Evolutionary conservation across 2,797 vertebrate species (phyloP).

Genomic region (Macropodus opercularis): DNA sequence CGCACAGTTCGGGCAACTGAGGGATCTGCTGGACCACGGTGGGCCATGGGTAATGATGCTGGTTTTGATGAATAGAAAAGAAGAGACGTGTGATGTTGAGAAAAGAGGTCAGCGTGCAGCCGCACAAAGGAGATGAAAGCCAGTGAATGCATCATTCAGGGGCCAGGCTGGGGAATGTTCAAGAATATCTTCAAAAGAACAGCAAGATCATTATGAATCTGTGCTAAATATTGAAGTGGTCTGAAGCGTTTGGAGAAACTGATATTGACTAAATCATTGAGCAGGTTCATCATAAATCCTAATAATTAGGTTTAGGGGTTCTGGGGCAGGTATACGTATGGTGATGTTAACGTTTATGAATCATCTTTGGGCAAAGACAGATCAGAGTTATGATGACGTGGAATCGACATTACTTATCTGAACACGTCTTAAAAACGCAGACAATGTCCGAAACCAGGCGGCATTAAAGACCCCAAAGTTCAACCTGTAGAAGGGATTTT

Average conservation of each 20-base stretch:
- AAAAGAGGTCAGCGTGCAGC: conserved; percentile 29
- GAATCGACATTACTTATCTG: neutral
- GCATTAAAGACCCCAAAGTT: neutral
- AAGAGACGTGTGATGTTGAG: conserved; percentile 17
- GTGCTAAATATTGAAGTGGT: conserved; percentile 44
- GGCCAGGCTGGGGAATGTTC: neutral
- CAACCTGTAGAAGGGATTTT: conserved; percentile 8
- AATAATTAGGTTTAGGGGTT: conserved; percentile 34
- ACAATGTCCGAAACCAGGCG: neutral
- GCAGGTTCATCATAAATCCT: conserved; percentile 23
- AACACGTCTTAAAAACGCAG: neutral
- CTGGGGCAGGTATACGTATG: too few species aligned
- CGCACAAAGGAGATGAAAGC: conserved; percentile 57
- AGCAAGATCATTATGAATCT: conserved; percentile 38
- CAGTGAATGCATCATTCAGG: conserved; percentile 42
- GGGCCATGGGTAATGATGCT: conserved; percentile 20
- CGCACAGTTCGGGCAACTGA: neutral
- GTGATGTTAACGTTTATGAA: neutral
- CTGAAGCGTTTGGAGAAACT: conserved; percentile 26
- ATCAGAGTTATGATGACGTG: neutral
- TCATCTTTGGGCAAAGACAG: neutral
- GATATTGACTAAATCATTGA: conserved; percentile 52
- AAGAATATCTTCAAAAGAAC: conserved; percentile 58
- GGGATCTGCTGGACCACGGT: neutral
- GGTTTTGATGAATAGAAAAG: conserved; percentile 16